A percentile compares a stretch with the other conserved stretches of the same genome.
phyloP scores from a whole-genome alignment of 1,140 invertebrate genomes.

The Telenomus remus region DNA sequence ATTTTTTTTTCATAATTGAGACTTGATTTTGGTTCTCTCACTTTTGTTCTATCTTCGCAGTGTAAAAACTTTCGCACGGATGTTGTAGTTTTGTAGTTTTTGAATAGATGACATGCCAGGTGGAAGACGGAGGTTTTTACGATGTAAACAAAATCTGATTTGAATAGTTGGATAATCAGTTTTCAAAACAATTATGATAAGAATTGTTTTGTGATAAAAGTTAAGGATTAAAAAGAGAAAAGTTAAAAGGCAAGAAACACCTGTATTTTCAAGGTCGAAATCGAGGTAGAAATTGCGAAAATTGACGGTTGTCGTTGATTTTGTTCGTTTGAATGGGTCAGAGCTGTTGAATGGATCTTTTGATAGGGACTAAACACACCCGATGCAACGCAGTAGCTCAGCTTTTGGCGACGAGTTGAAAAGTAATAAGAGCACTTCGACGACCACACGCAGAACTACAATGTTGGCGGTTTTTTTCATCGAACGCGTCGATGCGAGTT shows the following conservation, averaged over 20 bases:
- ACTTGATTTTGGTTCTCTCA: constrained; percentile 11
- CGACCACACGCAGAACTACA: constrained; percentile 42
- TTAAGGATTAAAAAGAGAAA: no score
- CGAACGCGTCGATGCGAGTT: constrained; percentile 25
- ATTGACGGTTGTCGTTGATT: constrained; percentile 9
- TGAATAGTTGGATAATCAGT: no score
- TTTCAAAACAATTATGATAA: no score
- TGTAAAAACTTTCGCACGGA: constrained; percentile 4
- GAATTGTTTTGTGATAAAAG: no score
- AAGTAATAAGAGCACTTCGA: constrained; percentile 46
- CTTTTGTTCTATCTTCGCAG: constrained; percentile 2
- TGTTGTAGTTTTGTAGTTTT: background rate
- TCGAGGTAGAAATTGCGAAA: constrained; percentile 18
- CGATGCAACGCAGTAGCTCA: constrained; percentile 19
- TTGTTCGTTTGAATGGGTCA: constrained; percentile 11
- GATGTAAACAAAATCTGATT: no score
- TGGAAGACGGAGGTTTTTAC: background rate
- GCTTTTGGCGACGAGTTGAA: constrained; percentile 31
- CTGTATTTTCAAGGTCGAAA: constrained; percentile 25
- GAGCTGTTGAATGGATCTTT: constrained; percentile 27
- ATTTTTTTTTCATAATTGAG: background rate
- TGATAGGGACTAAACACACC: constrained; percentile 15
- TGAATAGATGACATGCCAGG: constrained; percentile 1
- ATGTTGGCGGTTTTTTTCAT: constrained; percentile 48
- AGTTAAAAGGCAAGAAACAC: no score